These are phyloP conservation scores for Chydorus sphaericus DNA, from an alignment of 2,888 invertebrate species.

Conservation along the genomic window DNA sequence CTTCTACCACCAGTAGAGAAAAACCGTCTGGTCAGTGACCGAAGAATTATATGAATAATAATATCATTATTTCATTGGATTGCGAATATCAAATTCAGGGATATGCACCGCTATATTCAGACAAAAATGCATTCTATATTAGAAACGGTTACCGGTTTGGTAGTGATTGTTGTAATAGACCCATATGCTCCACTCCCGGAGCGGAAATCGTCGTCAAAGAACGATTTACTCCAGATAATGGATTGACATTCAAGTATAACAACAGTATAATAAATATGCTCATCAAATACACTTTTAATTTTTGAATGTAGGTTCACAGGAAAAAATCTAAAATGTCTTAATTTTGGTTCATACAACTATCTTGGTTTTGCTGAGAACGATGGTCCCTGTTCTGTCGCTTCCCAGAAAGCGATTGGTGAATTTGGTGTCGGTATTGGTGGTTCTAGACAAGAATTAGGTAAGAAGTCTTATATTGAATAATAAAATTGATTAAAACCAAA, in stretches of 20 bases:
- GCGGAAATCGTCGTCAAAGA: conserved; percentile 71
- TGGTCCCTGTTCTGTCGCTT: conserved; percentile 59
- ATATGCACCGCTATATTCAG: conserved; percentile 66
- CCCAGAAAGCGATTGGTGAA: conserved; percentile 47
- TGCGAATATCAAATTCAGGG: too few species aligned
- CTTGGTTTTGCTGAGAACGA: conserved; percentile 81
- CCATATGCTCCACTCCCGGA: conserved; percentile 86
- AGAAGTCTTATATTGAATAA: conserved; percentile 13
- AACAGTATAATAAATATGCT: not conserved
- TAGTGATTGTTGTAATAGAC: conserved; percentile 88
- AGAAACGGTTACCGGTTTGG: conserved; percentile 84
- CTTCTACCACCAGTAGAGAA: too few species aligned
- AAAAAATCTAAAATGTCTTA: conserved; percentile 62
- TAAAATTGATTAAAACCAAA: too few species aligned
- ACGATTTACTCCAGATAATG: conserved; percentile 66
- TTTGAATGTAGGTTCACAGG: conserved; percentile 57
- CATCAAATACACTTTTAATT: not conserved
- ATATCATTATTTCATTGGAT: too few species aligned
- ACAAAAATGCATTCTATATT: conserved; percentile 77
- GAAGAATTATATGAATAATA: too few species aligned
- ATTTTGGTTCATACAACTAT: conserved; percentile 97
- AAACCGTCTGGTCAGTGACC: too few species aligned
- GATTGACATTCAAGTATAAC: conserved; percentile 78
- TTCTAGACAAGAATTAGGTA: conserved; percentile 68
- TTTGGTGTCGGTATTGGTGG: conserved; percentile 63